Base-by-base conservation (phyloP, 2,888 invertebrate species). In the Eupithecia exiguata region DNA sequence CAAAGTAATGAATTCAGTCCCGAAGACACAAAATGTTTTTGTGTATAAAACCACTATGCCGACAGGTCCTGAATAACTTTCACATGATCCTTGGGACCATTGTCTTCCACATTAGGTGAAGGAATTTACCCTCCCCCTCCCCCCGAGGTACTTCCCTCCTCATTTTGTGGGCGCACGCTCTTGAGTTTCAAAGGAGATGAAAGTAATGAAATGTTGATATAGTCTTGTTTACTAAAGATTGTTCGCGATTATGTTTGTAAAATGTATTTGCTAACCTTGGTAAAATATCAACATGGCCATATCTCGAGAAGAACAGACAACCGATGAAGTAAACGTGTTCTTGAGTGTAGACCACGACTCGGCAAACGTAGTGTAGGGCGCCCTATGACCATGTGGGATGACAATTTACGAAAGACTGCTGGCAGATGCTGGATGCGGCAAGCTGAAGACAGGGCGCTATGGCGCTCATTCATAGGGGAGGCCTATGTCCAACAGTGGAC, bases 71-170 rank as follows among this genome's bases (percentile, higher is more conserved):
- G 84, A 86, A 88, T 88, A 90, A 88, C 90, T 86, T 88, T 88
- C 87, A 83, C 87, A 85, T 87, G 84, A 86, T 86, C 88, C 87
- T 85, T 87, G 88, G 84, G 83, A 80, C 83, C 91, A 93, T 93
- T 93, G 93, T 93, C 84, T 92, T 92, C 94, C 93, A 89, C 90
- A 91, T 93, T 92, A 91, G 94, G 94, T 88, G 90, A 89, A 91
- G 90, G 91, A 92, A 92, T 92, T 89, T 83, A 77, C 81, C 79
- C 69, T 46, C 80, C 75, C 80, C 81, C 78, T 79, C 68, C 49
- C 66, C 81, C 75, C 70, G 74, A 73, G 77, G 25, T 78, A 76
- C 76, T 12, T 14, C 25, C 72, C 80, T 83, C 80, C 84, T 89
- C 88, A 90, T 91, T 88, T 91, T 90, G 91, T 91, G 82, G 78